Percentiles rank a stretch among this genome's conserved stretches.
phyloP scores from a whole-genome alignment of 1,140 invertebrate genomes.

The Pseudomyrmex dendroicus region DNA sequence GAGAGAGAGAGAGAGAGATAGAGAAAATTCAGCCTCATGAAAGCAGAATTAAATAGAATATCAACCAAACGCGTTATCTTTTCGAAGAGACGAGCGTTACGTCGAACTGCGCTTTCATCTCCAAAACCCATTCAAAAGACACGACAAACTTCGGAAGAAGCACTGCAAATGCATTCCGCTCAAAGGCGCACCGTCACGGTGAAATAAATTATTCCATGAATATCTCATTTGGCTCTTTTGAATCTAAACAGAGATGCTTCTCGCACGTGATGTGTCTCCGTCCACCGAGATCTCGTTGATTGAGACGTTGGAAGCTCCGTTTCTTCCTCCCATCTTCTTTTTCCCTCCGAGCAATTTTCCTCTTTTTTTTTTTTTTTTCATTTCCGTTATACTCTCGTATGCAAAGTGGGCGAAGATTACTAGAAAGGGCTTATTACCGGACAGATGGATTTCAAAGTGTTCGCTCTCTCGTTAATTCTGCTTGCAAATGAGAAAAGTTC shows the following conservation, averaged over 20 bases:
- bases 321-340: neutral
- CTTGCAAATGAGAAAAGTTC: slow-evolving; percentile 38
- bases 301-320: slow-evolving; percentile 48
- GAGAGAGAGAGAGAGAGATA: neutral
- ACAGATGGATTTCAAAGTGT: slow-evolving; percentile 59
- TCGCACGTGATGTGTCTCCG: slow-evolving; percentile 28
- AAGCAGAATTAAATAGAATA: slow-evolving; percentile 4
- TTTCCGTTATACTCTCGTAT: slow-evolving; percentile 35
- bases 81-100: neutral
- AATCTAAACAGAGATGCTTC: slow-evolving; percentile 62
- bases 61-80: neutral
- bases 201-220: slow-evolving; percentile 73
- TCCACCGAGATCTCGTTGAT: slow-evolving; percentile 57
- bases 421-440: slow-evolving; percentile 55
- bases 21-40: neutral
- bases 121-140: neutral
- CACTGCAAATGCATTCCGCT: slow-evolving; percentile 5
- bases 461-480: slow-evolving; percentile 62
- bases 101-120: slow-evolving; percentile 10
- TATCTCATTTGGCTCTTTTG: slow-evolving; percentile 67
- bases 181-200: slow-evolving; percentile 1
- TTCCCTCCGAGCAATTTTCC: slow-evolving; percentile 5
- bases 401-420: slow-evolving; percentile 54
- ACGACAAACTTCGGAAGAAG: slow-evolving; percentile 1
- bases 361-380: neutral